phyloP scores from a whole-genome alignment of 2,888 invertebrate genomes.

The Cyclophora punctaria region DNA sequence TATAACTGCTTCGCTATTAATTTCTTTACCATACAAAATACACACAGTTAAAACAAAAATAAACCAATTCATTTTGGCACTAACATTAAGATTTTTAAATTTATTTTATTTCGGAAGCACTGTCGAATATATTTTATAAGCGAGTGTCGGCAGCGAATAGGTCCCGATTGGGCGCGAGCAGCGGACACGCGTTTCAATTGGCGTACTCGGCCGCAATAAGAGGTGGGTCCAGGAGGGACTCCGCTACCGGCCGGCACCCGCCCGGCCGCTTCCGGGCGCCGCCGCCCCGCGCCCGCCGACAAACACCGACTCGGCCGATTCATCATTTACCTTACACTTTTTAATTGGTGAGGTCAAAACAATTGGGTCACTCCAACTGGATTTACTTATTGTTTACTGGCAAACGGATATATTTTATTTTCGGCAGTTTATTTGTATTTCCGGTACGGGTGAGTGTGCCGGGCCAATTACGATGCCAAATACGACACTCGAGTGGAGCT shows the following conservation, averaged over 20 bases:
- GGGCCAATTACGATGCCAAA: neutral
- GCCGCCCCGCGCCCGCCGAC: constrained; percentile 41
- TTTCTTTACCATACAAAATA: constrained; percentile 30
- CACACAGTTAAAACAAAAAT: constrained; percentile 24
- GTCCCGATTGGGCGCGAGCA: constrained; percentile 46
- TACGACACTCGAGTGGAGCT: constrained; percentile 1
- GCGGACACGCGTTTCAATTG: constrained; percentile 72
- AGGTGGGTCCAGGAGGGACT: constrained; percentile 53
- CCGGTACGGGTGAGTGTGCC: constrained; percentile 20
- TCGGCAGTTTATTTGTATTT: constrained; percentile 24
- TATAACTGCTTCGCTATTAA: constrained; percentile 39
- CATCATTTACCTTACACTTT: constrained; percentile 67
- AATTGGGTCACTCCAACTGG: constrained; percentile 62
- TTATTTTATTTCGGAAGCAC: neutral
- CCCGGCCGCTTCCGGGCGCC: constrained; percentile 56
- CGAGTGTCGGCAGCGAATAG: constrained; percentile 40
- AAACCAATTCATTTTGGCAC: constrained; percentile 38
- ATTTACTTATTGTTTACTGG: constrained; percentile 48
- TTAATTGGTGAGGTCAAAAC: constrained; percentile 71
- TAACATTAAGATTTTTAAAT: neutral
- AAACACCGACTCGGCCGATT: constrained; percentile 30
- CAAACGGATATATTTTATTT: constrained; percentile 33
- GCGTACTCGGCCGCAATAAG: constrained; percentile 61
- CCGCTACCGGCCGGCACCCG: constrained; percentile 45
- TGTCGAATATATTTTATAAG: constrained; percentile 1